These are phyloP conservation scores for Ceratitis capitata DNA, from an alignment of 1,140 invertebrate species.

Conservation along the genomic window DNA sequence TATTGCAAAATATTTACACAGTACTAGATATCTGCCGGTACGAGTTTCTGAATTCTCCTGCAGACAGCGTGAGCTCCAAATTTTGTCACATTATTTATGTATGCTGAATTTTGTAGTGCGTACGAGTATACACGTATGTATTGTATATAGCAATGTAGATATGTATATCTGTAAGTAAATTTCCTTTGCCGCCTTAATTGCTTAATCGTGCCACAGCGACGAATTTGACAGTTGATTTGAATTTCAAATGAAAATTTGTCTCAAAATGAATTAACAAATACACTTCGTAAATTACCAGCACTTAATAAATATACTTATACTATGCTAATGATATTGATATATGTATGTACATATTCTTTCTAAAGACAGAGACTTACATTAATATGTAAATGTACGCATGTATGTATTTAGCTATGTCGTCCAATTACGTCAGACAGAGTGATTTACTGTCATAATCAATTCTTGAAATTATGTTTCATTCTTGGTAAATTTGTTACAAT, in stretches of 20 bases:
- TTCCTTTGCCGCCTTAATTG: background rate
- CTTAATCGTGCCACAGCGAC: background rate
- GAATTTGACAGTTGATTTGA: slow-evolving; percentile 22
- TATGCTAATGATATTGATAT: slow-evolving; percentile 5
- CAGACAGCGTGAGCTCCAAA: background rate
- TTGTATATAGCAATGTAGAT: too few relatives aligned
- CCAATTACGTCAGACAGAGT: too few relatives aligned
- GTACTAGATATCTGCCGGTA: background rate
- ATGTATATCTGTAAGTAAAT: too few relatives aligned
- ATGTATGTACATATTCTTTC: too few relatives aligned
- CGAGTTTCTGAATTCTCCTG: background rate
- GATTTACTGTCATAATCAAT: too few relatives aligned
- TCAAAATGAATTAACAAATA: background rate
- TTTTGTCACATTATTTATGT: background rate
- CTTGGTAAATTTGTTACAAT: too few relatives aligned
- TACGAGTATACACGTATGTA: background rate
- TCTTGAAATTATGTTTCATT: too few relatives aligned
- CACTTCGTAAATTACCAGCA: background rate
- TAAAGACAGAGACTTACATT: too few relatives aligned
- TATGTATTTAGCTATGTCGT: too few relatives aligned
- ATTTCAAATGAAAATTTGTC: slow-evolving; percentile 21
- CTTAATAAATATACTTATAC: background rate
- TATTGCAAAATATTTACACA: background rate
- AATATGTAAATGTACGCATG: too few relatives aligned
- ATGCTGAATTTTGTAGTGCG: too few relatives aligned